Base-by-base conservation (phyloP, 2,797 vertebrate species). In the Sebastes glaucus region DNA sequence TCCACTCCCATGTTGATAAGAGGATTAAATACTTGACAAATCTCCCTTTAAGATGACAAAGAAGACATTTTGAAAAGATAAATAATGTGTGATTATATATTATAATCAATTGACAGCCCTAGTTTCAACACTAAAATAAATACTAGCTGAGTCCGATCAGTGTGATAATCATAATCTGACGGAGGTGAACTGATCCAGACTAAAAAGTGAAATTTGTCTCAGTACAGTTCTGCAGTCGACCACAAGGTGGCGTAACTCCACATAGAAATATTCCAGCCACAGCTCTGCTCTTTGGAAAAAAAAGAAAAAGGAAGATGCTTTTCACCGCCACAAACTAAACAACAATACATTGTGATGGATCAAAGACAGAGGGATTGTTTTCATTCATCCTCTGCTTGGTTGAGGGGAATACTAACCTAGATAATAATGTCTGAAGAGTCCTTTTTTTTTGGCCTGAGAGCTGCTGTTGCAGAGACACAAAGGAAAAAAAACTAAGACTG, bases 191-290 rank as follows among this genome's bases (percentile, higher is more conserved):
- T 20, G n/a, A 59, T 57, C 60, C 5, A 78, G 5, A 70, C 28
- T 60, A 25, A 28, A 61, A 25, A 72, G 46, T 35, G 4, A 67
- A 23, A 64, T 25, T 4, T 49, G 8, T n/a, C 22, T 38, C 5
- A 52, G 23, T 68, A 7, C 10, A 66, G 30, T 87, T 70, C 76
- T 42, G 14, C 49, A 53, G 71, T 75, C 69, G 11, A 65, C 92
- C 93, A 94, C 93, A 88, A 84, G 93, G 87, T 92, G 93, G 90
- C 61, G 76, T 64, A 53, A 83, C 79, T 77, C 76, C 70, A 81
- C 86, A 63, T 25, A 69, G 5, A 68, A 83, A 81, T 38, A 66
- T 22, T 67, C 28, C 60, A 87, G 68, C 63, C 59, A 35, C 23
- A 53, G 79, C 77, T 80, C 30, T 74, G 78, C 66, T 81, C 35